Base-by-base conservation (phyloP, 2,888 invertebrate species). In the Artemia sinica region DNA sequence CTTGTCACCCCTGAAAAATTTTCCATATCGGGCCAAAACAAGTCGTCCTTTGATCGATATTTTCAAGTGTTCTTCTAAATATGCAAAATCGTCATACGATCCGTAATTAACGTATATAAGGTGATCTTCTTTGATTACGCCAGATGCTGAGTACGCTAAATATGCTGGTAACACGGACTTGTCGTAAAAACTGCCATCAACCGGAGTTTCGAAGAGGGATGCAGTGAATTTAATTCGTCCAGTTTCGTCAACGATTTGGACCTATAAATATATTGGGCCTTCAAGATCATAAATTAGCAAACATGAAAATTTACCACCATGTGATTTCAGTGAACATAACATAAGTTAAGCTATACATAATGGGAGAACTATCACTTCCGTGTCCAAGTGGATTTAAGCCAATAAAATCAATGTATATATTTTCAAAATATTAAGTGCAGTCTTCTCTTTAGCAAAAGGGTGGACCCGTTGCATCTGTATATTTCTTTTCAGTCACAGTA, bases 1-100 rank as follows among this genome's bases (percentile, higher is more conserved):
- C 51, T 69, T 69, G 52, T 69, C 69, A n/a, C 69, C 69, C 11
- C 69, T 66, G 67, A 69, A 69, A 49, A 69, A 69, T 67, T 69
- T 69, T 12, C 69, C 69, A 52, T 69, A 69, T 11, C 69, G 69
- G 14, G 67, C 52, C n/a, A 69, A 18, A 11, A 68, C 67, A 18
- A 69, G 67, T 11, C 58, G 50, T 14, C 51, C 8, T n/a, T 52
- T 41, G 11, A 69, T 67, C n/a, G 67, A 68, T 7, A 67, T 69
- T 49, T 48, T 41, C 52, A 68, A 51, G n/a, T 69, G 41, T 68
- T 67, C 50, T 41, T 69, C 67, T 41, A 69, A 28, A 13, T 49
- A 67, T n/a, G 18, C 7, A 48, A 69, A 69, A 50, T 69, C 69
- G 7, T 69, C 69, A 49, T 51, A 69, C 41, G 69, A 69, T n/a